A percentile compares a stretch with the other conserved stretches of the same genome.
phyloP scores from a whole-genome alignment of 2,113 vertebrate species.

The Hemicordylus capensis region DNA sequence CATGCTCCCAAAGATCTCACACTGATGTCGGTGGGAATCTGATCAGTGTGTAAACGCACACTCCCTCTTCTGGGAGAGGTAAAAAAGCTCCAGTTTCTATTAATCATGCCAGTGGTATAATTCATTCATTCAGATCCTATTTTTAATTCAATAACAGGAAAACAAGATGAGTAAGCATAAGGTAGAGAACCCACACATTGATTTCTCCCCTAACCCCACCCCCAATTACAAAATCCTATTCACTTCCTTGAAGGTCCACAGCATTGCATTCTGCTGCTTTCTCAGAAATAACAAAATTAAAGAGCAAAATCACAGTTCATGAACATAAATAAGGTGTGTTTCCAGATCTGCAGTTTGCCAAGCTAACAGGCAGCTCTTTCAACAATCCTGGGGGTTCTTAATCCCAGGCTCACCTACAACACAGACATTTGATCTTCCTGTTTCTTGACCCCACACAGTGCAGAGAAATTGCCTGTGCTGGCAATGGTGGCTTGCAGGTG shows the following conservation, averaged over 20 bases:
- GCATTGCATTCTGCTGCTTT: background rate
- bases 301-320: background rate
- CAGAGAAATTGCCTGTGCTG: background rate
- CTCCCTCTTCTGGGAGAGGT: no score
- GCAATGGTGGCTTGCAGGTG: background rate
- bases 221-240: background rate
- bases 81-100: background rate
- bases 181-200: background rate
- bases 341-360: background rate
- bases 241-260: background rate
- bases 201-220: background rate
- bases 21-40: no score
- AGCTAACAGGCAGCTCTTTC: background rate
- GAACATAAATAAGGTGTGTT: background rate
- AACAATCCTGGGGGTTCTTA: background rate
- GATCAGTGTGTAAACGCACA: no score
- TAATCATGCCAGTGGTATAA: background rate
- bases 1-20: no score
- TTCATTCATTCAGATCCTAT: background rate
- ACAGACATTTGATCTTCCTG: background rate
- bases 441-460: background rate
- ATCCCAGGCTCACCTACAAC: background rate
- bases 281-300: background rate
- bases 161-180: background rate
- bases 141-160: background rate